Evolutionary conservation across 2,113 vertebrate genomes (phyloP).

Genomic region (Elephantulus edwardii): DNA sequence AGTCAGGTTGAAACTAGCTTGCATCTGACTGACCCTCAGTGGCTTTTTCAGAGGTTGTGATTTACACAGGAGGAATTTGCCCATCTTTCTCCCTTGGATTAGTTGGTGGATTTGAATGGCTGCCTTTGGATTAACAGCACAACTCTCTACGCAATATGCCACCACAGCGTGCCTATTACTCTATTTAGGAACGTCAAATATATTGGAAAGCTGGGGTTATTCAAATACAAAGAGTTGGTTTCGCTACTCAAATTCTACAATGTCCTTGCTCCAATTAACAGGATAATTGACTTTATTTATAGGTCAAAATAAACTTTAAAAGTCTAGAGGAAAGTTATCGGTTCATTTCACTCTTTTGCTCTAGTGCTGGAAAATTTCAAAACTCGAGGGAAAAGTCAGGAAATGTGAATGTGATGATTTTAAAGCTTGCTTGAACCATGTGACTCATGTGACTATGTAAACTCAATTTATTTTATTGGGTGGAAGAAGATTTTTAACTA

Average conservation of each 20-base stretch:
- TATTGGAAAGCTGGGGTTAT: background rate
- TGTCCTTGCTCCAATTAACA: background rate
- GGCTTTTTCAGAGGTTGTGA: too few relatives aligned
- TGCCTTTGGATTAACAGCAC: too few relatives aligned
- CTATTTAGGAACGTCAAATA: background rate
- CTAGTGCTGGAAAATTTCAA: conserved; percentile 15
- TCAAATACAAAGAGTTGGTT: background rate
- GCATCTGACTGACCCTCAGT: too few relatives aligned
- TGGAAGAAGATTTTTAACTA: background rate
- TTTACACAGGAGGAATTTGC: too few relatives aligned
- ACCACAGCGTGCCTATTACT: too few relatives aligned
- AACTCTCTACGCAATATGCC: too few relatives aligned
- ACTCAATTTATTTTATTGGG: conserved; percentile 13
- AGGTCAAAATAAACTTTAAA: background rate
- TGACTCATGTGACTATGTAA: background rate
- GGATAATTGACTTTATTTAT: background rate
- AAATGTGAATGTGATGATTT: background rate
- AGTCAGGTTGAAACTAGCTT: too few relatives aligned
- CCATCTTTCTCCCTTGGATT: too few relatives aligned
- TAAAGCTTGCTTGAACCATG: background rate
- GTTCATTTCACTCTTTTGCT: background rate
- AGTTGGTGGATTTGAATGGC: too few relatives aligned
- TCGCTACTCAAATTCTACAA: background rate
- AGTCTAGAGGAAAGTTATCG: background rate
- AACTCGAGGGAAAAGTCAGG: background rate